These are phyloP conservation scores for Cercocebus atys DNA, from an alignment of 2,113 vertebrate species.

Conservation along the genomic window DNA sequence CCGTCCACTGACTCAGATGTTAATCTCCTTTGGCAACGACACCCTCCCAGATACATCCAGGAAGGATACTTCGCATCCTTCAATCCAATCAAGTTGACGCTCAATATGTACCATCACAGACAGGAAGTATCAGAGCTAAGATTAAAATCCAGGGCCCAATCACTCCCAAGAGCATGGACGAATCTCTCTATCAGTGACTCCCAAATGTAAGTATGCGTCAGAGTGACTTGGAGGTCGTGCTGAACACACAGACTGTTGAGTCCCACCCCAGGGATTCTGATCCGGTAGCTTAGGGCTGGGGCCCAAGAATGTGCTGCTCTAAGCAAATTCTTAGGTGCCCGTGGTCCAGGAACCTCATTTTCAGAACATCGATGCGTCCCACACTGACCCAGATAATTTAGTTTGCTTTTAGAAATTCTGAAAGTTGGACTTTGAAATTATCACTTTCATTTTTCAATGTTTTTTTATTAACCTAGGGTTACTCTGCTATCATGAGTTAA, in stretches of 20 bases:
- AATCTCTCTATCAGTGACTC: not conserved
- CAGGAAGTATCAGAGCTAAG: too few relatives aligned
- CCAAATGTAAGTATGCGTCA: rapidly evolving
- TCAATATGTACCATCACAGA: too few relatives aligned
- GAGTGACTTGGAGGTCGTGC: rapidly evolving
- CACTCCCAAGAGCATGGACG: rapidly evolving
- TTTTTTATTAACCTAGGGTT: not conserved
- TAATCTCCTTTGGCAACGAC: too few relatives aligned
- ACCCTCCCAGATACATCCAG: too few relatives aligned
- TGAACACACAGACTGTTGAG: not conserved
- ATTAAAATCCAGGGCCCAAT: not conserved
- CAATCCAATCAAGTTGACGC: too few relatives aligned
- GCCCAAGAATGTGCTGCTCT: not conserved
- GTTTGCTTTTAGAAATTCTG: not conserved
- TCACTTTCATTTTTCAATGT: not conserved
- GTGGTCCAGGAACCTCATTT: not conserved
- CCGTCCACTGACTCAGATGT: too few relatives aligned
- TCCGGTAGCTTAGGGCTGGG: not conserved
- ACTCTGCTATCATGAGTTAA: too few relatives aligned
- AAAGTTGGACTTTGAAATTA: not conserved
- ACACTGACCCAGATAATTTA: not conserved
- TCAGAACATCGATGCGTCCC: rapidly evolving
- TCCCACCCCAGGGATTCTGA: not conserved
- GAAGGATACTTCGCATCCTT: too few relatives aligned
- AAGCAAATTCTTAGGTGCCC: rapidly evolving